phyloP scores from a whole-genome alignment of 2,888 invertebrate genomes.

The Chymomyza caudatula region DNA sequence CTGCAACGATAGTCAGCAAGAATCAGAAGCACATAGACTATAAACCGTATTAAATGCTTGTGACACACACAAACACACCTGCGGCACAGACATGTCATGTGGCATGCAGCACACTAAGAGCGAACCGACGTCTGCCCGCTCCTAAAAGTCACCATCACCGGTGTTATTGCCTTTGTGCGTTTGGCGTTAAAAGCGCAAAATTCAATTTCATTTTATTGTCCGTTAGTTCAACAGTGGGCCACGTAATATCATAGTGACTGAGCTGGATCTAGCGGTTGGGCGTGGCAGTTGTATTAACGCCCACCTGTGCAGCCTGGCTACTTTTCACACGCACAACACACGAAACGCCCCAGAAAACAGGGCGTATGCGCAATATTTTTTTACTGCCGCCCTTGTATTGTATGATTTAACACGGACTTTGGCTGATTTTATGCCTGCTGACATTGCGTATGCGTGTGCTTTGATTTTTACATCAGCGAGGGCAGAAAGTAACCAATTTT shows the following conservation, averaged over 20 bases:
- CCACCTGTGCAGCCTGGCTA: slow-evolving; percentile 59
- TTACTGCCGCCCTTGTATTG: background rate
- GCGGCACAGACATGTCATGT: background rate
- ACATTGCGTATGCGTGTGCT: background rate
- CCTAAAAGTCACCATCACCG: background rate
- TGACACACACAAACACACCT: slow-evolving; percentile 15
- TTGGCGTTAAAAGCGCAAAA: slow-evolving; percentile 68
- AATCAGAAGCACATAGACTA: slow-evolving; percentile 26
- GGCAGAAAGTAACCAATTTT: background rate
- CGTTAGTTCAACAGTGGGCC: slow-evolving; percentile 58
- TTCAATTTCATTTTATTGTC: slow-evolving; percentile 70
- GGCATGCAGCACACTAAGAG: background rate
- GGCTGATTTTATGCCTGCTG: background rate
- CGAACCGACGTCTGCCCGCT: background rate
- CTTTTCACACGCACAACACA: slow-evolving; percentile 23
- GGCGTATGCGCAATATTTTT: background rate
- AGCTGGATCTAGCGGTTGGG: slow-evolving; percentile 23
- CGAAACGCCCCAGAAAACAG: background rate
- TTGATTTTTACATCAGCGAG: no score
- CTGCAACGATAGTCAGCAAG: background rate
- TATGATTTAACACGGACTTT: background rate
- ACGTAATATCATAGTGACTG: slow-evolving; percentile 28
- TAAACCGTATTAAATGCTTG: slow-evolving; percentile 43
- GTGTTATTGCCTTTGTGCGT: slow-evolving; percentile 49
- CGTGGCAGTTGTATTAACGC: slow-evolving; percentile 59